Percentiles rank a stretch among this genome's conserved stretches.
Evolutionary conservation across 2,888 invertebrate genomes (phyloP).

Genomic region (Melinopterus prodromus): DNA sequence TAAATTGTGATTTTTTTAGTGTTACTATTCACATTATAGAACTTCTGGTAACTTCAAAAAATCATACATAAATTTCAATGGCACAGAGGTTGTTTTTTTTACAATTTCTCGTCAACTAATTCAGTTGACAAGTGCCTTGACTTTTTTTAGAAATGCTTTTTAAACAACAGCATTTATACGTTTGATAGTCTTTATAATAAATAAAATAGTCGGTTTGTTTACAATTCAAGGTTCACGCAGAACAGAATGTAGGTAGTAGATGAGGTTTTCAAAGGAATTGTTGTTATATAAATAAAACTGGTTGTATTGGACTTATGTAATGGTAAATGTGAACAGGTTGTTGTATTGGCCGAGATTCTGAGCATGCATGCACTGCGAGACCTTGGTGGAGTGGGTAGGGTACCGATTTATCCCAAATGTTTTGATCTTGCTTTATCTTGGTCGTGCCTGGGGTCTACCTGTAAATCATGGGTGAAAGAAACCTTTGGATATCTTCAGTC

Average conservation of each 20-base stretch:
- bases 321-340: slow-evolving; percentile 4
- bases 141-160: no score
- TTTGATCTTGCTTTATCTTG: slow-evolving; percentile 45
- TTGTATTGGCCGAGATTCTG: not conserved
- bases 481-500: slow-evolving; percentile 52
- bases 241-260: not conserved
- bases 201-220: not conserved
- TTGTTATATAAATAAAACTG: slow-evolving; percentile 4
- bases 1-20: no score
- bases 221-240: not conserved
- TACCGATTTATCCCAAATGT: slow-evolving; percentile 34
- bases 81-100: no score
- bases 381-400: slow-evolving; percentile 32
- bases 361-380: not conserved
- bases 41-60: no score
- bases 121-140: no score
- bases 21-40: no score
- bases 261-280: not conserved
- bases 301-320: not conserved
- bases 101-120: no score
- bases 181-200: not conserved
- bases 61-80: no score
- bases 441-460: slow-evolving; percentile 50
- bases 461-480: slow-evolving; percentile 51
- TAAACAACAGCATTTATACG: no score